phyloP scores from a whole-genome alignment of 2,888 invertebrate genomes.

The Diadromus collaris region DNA sequence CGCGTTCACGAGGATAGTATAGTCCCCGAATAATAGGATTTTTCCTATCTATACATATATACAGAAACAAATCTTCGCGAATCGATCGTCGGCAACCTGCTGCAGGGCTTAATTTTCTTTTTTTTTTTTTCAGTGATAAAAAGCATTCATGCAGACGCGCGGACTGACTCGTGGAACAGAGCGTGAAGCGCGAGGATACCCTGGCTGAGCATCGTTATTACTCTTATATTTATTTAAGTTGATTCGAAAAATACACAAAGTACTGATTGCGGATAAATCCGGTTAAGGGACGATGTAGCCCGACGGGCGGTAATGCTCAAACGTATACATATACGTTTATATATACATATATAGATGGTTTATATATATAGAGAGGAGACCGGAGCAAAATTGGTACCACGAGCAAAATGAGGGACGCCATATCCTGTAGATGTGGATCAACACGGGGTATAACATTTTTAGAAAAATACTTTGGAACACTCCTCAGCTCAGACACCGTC shows the following conservation, averaged over 20 bases:
- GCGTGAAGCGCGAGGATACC: conserved; percentile 1
- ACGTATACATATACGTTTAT: not conserved
- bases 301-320: conserved; percentile 9
- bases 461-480: not conserved
- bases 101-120: not conserved
- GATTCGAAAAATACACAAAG: conserved; percentile 64
- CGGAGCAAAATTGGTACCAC: no score
- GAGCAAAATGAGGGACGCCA: not conserved
- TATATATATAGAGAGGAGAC: not conserved
- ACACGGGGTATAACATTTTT: not conserved
- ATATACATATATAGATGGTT: no score
- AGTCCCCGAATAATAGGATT: conserved; percentile 4
- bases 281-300: conserved; percentile 38
- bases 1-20: not conserved
- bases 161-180: no score
- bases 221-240: conserved; percentile 50
- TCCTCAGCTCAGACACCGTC: not conserved
- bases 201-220: conserved; percentile 7
- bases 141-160: conserved; percentile 1
- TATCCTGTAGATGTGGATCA: not conserved
- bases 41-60: not conserved
- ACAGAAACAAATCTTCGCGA: not conserved
- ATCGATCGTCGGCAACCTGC: not conserved
- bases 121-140: not conserved
- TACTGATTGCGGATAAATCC: conserved; percentile 62